Base-by-base conservation (phyloP, 1,140 invertebrate species). In the Drosophila subobscura region DNA sequence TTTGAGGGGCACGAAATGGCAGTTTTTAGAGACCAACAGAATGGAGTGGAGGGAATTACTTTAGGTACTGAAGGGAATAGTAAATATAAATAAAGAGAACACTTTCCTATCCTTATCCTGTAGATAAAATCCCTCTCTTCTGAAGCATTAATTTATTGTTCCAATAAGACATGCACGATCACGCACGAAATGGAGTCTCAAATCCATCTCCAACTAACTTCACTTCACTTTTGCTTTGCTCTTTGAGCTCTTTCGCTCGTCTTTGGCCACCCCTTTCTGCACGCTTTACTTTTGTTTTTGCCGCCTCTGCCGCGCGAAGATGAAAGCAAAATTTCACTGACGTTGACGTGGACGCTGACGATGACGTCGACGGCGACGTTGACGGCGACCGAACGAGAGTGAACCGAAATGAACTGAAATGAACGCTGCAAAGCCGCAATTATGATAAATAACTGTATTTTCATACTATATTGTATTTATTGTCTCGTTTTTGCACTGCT, bases 271-370 rank as follows among this genome's bases (percentile, higher is more conserved):
- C 10, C 33, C 33, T 37, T 37, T 37, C 33, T 37, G 4, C 33
- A 37, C 33, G 33, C 33, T 41, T 25, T 10, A 7, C 20, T 46
- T 23, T 57, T 52, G 29, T 41, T 58, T 53, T 45, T 63, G 45
- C 33, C 37, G 60, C 50, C 50, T 12, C 33, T 4, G 51, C 61
- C 41, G 54, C 53, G 65, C 47, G 47, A 40, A 73, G 77, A 86
- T 86, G 81, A 86, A 88, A 86, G 83, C 78, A 67, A 88, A 68
- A 88, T 88, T 85, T 88, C 72, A 65, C 72, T 70, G 59, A 25
- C 50, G 27, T 22, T 23, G 56, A 71, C 52, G 60, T 52, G 42
- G 44, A 66, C 57, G 37, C 7, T 68, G 59, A 22, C 50, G 27
- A 16, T 29, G 56, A 70, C 53, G 63, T 49, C 6, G 59, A 23